These are phyloP conservation scores for Agelaius phoeniceus DNA, from an alignment of 2,113 vertebrate genomes.

Conservation along the genomic window DNA sequence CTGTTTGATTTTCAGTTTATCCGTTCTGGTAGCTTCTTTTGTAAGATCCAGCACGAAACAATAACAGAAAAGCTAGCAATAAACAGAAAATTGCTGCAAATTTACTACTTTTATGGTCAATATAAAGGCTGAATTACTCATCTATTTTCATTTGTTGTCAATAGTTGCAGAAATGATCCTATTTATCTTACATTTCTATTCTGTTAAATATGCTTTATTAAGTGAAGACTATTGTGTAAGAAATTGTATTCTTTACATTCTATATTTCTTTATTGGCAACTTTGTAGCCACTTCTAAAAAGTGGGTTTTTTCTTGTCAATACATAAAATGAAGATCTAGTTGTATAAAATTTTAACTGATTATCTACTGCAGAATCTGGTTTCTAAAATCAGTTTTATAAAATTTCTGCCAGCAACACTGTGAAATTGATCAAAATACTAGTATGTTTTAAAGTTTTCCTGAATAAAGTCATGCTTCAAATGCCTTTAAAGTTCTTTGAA, in stretches of 20 bases:
- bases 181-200: not conserved
- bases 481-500: not conserved
- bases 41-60: not conserved
- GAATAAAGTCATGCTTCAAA: not conserved
- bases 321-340: not conserved
- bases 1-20: not conserved
- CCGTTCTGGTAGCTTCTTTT: not conserved
- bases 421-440: not conserved
- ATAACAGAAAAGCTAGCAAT: not conserved
- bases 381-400: not conserved
- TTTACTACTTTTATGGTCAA: not conserved
- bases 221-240: not conserved
- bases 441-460: not conserved
- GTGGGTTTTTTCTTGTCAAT: not conserved
- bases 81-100: not conserved
- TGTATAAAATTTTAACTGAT: not conserved
- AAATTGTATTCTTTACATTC: not conserved
- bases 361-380: not conserved
- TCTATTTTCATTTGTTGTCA: constrained; percentile 14
- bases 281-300: not conserved
- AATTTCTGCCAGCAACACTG: not conserved
- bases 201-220: not conserved
- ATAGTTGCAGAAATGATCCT: not conserved
- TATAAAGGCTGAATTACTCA: not conserved
- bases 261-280: not conserved